phyloP scores from a whole-genome alignment of 2,888 invertebrate genomes.

The Papilio elwesi region DNA sequence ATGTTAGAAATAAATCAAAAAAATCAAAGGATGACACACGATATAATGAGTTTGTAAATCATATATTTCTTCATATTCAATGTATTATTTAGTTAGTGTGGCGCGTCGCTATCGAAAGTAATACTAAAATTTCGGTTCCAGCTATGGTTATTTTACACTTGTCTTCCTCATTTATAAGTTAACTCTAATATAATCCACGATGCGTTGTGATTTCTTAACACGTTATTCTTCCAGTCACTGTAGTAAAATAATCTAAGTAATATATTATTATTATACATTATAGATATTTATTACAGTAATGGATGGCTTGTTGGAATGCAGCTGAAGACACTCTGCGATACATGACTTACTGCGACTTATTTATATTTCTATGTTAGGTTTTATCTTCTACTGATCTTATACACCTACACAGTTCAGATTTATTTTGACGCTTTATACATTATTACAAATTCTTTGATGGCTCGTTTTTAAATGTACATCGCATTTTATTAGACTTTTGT shows the following conservation, averaged over 20 bases:
- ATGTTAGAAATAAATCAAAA: too few species aligned
- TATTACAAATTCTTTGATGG: neutral
- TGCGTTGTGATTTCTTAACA: slow-evolving; percentile 46
- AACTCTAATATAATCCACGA: slow-evolving; percentile 41
- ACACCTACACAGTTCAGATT: neutral
- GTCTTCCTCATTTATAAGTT: slow-evolving; percentile 32
- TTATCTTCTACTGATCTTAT: too few species aligned
- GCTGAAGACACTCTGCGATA: neutral
- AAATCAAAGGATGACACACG: too few species aligned
- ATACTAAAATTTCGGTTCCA: neutral
- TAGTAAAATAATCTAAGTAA: slow-evolving; percentile 29
- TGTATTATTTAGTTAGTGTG: neutral
- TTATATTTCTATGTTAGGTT: slow-evolving; percentile 2
- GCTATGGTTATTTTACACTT: neutral
- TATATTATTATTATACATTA: slow-evolving; percentile 19
- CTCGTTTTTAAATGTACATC: slow-evolving; percentile 5
- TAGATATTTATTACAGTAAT: slow-evolving; percentile 18
- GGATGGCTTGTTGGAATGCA: neutral
- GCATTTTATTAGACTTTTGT: slow-evolving; percentile 53
- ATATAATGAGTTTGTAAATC: too few species aligned
- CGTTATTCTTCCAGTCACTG: slow-evolving; percentile 42
- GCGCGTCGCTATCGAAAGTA: neutral
- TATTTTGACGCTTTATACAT: neutral
- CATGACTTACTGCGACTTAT: neutral
- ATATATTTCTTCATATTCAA: neutral